Evolutionary conservation across 2,888 invertebrate species (phyloP), one percentile per base, ranked within the genome.

Genomic region (Yponomeuta malinellus): DNA sequence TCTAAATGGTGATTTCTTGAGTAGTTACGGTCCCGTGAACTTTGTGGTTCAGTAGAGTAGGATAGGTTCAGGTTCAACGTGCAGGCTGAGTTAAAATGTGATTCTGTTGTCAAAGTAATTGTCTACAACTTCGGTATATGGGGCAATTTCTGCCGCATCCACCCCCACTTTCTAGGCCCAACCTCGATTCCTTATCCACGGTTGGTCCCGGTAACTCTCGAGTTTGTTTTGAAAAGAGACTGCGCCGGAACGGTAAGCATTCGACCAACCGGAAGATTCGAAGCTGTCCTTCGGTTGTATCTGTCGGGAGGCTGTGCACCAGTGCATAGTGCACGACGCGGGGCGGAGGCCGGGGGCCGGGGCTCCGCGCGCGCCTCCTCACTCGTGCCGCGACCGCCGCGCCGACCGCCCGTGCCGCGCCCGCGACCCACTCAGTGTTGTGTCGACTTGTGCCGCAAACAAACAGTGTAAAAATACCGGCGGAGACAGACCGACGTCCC

Each of bases 391-490:
- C 81, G 81, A 80, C 79, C 84, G 83, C 81, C 81, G 80, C 74
- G 75, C 73, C 76, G 74, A 74, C 76, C 77, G 77, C 77, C 77
- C 85, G 86, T 77, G 76, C 73, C 72, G 72, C 72, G 71, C 73
- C 74, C 74, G 76, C 74, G 59, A 43, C 37, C 76, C 77, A 78
- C 71, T 76, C 86, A 84, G 83, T 84, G 85, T 84, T 84, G 85
- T 86, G 84, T 83, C 83, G 77, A 4, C 33, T 33, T 2, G 33
- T 33, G 33, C 33, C 33, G 33, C 33, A 33, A 33, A 33, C 77
- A 81, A 43, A 43, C 82, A 74, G 81, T 89, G 85, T 89, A 90
- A 89, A 91, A 91, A 91, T 90, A 90, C 89, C 89, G 88, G 86
- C 89, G 88, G 85, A 87, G 88, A 88, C 88, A 89, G 88, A 90